These are phyloP conservation scores for Zeuzera pyrina DNA, from an alignment of 2,888 invertebrate genomes.

Conservation along the genomic window DNA sequence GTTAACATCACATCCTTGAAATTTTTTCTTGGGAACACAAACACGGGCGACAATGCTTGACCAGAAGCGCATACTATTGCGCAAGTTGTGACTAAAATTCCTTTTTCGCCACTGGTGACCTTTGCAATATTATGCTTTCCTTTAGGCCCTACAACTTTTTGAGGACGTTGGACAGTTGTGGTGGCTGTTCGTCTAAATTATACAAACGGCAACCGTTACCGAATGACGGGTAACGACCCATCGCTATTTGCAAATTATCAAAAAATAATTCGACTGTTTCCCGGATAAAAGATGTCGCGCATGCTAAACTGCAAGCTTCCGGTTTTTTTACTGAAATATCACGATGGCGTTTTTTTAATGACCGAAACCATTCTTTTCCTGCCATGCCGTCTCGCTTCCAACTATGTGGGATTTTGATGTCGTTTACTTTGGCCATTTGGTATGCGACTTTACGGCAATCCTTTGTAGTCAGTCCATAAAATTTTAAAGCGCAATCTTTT, in stretches of 20 bases:
- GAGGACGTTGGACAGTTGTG: slow-evolving; percentile 15
- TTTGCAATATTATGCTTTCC: slow-evolving; percentile 15
- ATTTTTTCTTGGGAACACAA: slow-evolving; percentile 26
- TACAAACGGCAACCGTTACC: slow-evolving; percentile 11
- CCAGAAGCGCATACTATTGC: slow-evolving; percentile 16
- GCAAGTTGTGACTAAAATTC: slow-evolving; percentile 16
- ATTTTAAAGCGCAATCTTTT: no score
- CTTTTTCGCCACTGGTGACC: slow-evolving; percentile 15
- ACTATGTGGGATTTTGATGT: no score
- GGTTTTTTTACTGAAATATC: slow-evolving; percentile 16
- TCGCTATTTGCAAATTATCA: slow-evolving; percentile 7
- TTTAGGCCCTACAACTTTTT: slow-evolving; percentile 15
- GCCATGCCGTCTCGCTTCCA: no score
- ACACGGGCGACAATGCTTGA: slow-evolving; percentile 19
- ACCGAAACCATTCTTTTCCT: no score
- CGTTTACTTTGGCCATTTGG: no score
- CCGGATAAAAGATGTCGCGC: slow-evolving; percentile 12
- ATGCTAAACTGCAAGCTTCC: slow-evolving; percentile 14
- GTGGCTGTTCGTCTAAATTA: no score
- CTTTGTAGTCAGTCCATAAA: no score
- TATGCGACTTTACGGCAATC: no score
- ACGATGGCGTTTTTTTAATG: no score
- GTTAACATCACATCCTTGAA: slow-evolving; percentile 25
- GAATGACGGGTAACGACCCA: not conserved
- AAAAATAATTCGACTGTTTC: slow-evolving; percentile 15